Percentiles rank a stretch among this genome's conserved stretches.
phyloP scores from a whole-genome alignment of 1,140 invertebrate genomes.

The Colletes gigas region DNA sequence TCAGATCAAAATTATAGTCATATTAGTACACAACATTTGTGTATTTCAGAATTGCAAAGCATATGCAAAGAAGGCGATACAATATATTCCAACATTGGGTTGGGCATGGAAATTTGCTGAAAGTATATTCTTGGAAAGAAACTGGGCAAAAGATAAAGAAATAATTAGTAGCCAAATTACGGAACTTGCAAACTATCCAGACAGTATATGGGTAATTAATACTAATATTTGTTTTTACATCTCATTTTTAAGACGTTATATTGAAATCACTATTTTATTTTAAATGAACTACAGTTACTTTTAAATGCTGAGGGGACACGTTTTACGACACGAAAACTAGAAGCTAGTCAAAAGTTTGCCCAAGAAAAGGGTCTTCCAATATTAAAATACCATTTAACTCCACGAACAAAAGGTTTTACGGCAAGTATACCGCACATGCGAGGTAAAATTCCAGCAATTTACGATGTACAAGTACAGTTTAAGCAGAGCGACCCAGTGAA shows the following conservation, averaged over 20 bases:
- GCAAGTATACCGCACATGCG: conserved; percentile 87
- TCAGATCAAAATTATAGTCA: not conserved
- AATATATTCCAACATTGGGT: conserved; percentile 95
- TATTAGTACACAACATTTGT: conserved; percentile 27
- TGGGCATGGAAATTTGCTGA: conserved; percentile 98
- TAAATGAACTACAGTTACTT: conserved; percentile 84
- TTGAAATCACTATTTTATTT: conserved; percentile 44
- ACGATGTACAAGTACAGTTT: conserved; percentile 92
- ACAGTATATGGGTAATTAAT: conserved; percentile 90
- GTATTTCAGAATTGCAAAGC: conserved; percentile 94
- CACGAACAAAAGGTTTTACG: conserved; percentile 95
- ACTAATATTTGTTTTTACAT: not conserved
- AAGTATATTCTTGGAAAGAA: conserved; percentile 94
- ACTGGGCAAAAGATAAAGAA: conserved; percentile 93
- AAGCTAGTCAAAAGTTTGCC: conserved; percentile 93
- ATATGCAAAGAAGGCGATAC: conserved; percentile 95
- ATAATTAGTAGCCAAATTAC: conserved; percentile 90
- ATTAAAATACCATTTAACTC: conserved; percentile 94
- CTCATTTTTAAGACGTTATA: not conserved
- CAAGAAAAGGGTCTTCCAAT: conserved; percentile 91
- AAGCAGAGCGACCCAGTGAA: conserved; percentile 84
- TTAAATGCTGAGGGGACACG: conserved; percentile 97
- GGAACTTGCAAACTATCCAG: conserved; percentile 92
- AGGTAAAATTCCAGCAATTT: conserved; percentile 90
- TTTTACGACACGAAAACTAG: conserved; percentile 93